Evolutionary conservation across 2,797 vertebrate species (phyloP), one percentile per base, ranked within the genome.

Genomic region (Prunella strophiata): DNA sequence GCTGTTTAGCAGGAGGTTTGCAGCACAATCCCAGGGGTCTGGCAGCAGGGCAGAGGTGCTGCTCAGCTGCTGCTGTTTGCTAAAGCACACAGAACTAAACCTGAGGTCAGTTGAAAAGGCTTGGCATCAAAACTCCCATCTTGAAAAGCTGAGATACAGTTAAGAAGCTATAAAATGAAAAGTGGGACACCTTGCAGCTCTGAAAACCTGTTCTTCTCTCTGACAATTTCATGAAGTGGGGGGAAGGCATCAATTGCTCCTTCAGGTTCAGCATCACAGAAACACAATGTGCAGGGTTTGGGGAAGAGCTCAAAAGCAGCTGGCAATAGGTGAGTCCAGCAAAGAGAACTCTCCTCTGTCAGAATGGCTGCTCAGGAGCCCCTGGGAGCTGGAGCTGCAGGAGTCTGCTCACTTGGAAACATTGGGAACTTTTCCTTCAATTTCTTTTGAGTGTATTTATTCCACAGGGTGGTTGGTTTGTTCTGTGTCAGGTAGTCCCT

Each of bases 261-360:
- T 90, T 74, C 20, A 61, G 10, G 47, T 48, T 72, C 47, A 61
- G 14, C 18, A 4, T 61, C 47, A 25, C 26, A 52, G 42, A 80
- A 80, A 65, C 27, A 32, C 55, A n/a, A 3, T 0, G 2, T 1
- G 3, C 25, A 48, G 15, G 51, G 34, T 10, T 11, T n/a, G 40
- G 63, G 38, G 48, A 47, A 26, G 51, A 34, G 30, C 57, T 73
- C n/a, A 25, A 52, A 62, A 63, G 25, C 91, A 85, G 42, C 36
- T 50, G 71, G 45, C 66, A 34, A 0, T 4, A 34, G 73, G 21
- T 73, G 65, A 72, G 42, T 10, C 21, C 54, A 34, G 54, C 8
- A 58, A 45, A 16, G 22, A 29, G 52, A 72, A 2, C 18, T 62
- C 7, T 10, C 13, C 51, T 32, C 5, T 84, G 32, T 10, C 32